Conservation (phyloP, 2,797 vertebrate genomes). For the Notolabrus celidotus region DNA sequence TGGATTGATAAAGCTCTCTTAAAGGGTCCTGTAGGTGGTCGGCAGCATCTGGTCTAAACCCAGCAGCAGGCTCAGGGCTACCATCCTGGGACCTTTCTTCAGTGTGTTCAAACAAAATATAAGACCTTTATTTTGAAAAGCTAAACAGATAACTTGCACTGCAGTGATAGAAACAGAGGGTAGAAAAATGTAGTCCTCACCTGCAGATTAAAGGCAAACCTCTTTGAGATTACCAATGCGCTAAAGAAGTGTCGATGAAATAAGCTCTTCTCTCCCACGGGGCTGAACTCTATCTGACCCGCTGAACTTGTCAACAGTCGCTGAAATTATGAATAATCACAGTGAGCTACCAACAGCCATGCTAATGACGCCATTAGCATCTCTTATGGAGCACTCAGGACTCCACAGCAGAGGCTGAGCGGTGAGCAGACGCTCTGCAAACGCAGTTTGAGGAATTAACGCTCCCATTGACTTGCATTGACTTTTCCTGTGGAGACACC, state of each 20-base stretch:
- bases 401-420: conserved; percentile 68
- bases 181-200: too few relatives aligned
- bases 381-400: conserved; percentile 60
- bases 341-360: conserved; percentile 76
- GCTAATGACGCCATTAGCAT: conserved; percentile 75
- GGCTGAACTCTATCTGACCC: conserved; percentile 81
- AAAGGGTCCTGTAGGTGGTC: too few relatives aligned
- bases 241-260: conserved; percentile 29
- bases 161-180: too few relatives aligned
- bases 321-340: conserved; percentile 83
- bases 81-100: too few relatives aligned
- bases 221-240: too few relatives aligned
- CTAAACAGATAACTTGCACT: too few relatives aligned
- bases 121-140: too few relatives aligned
- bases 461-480: conserved; percentile 65
- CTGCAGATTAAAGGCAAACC: too few relatives aligned
- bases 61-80: too few relatives aligned
- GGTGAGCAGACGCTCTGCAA: conserved; percentile 73
- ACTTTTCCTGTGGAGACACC: conserved; percentile 31
- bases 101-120: too few relatives aligned
- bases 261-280: conserved; percentile 57
- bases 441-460: conserved; percentile 65
- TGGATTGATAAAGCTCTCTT: too few relatives aligned
- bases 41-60: too few relatives aligned
- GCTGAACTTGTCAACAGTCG: conserved; percentile 75